These are phyloP conservation scores for Apis cerana DNA, from an alignment of 1,140 invertebrate genomes.

Conservation along the genomic window DNA sequence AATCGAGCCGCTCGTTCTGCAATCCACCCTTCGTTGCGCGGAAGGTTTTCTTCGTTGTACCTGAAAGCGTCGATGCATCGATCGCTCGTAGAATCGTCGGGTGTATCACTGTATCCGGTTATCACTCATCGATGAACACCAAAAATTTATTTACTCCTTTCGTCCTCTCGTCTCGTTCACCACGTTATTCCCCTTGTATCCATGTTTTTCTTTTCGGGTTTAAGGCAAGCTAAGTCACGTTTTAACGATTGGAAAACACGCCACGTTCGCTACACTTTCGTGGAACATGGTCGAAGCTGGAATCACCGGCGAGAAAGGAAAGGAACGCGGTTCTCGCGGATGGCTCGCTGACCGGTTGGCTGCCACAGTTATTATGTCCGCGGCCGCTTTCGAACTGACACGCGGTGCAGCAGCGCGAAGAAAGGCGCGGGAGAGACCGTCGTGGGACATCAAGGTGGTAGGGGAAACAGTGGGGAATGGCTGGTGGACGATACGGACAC, in stretches of 20 bases:
- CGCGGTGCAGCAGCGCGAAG: conserved; percentile 72
- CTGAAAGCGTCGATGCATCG: not conserved
- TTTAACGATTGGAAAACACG: not conserved
- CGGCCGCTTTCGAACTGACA: conserved; percentile 75
- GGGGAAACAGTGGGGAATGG: conserved; percentile 48
- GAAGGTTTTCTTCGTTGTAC: not conserved
- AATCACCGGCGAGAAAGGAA: not conserved
- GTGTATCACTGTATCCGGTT: too few relatives aligned
- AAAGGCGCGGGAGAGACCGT: conserved; percentile 75
- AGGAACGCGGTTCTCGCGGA: conserved; percentile 18
- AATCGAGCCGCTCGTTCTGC: conserved; percentile 18
- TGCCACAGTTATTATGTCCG: conserved; percentile 66
- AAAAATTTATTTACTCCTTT: too few relatives aligned
- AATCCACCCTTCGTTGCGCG: not conserved
- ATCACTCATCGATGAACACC: too few relatives aligned
- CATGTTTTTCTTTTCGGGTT: not conserved
- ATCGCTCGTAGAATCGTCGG: not conserved
- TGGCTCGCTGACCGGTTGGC: conserved; percentile 41
- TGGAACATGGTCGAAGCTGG: not conserved
- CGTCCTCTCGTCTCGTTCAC: not conserved
- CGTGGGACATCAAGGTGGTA: conserved; percentile 53
- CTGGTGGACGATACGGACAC: conserved; percentile 47
- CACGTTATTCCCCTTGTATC: not conserved
- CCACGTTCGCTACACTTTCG: not conserved
- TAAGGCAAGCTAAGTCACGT: not conserved